These are phyloP conservation scores for Trachelus iudaicus DNA, from an alignment of 2,888 invertebrate species.

Conservation along the genomic window DNA sequence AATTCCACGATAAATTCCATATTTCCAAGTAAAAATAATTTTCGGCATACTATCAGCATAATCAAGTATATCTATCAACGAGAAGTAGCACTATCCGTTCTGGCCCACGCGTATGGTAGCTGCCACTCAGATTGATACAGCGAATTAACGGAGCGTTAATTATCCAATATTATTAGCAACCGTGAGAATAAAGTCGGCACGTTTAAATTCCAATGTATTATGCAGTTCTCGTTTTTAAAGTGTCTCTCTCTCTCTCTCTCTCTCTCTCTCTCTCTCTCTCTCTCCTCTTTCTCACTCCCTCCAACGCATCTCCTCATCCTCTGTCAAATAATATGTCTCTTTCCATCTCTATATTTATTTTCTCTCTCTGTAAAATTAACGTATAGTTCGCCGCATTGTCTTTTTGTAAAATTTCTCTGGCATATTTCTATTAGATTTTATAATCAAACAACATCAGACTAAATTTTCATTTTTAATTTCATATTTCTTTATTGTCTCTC, in stretches of 20 bases:
- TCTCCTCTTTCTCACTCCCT: background rate
- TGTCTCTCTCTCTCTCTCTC: constrained; percentile 18
- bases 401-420: background rate
- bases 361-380: constrained; percentile 8
- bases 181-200: background rate
- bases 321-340: constrained; percentile 13
- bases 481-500: background rate
- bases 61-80: background rate
- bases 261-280: constrained; percentile 11
- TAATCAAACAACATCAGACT: background rate
- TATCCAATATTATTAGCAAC: background rate
- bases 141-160: background rate
- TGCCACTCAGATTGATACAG: background rate
- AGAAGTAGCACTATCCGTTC: background rate
- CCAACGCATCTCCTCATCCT: constrained; percentile 1
- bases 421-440: background rate
- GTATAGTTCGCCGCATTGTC: background rate
- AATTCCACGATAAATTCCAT: background rate
- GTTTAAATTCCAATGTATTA: background rate
- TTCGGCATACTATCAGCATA: background rate
- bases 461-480: background rate
- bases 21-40: background rate
- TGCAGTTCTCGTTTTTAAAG: background rate
- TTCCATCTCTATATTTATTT: constrained; percentile 13
- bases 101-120: background rate